A percentile compares a stretch with the other conserved stretches of the same genome.
These are phyloP conservation scores for Volucella inanis DNA, from an alignment of 2,888 invertebrate genomes.

Conservation along the genomic window DNA sequence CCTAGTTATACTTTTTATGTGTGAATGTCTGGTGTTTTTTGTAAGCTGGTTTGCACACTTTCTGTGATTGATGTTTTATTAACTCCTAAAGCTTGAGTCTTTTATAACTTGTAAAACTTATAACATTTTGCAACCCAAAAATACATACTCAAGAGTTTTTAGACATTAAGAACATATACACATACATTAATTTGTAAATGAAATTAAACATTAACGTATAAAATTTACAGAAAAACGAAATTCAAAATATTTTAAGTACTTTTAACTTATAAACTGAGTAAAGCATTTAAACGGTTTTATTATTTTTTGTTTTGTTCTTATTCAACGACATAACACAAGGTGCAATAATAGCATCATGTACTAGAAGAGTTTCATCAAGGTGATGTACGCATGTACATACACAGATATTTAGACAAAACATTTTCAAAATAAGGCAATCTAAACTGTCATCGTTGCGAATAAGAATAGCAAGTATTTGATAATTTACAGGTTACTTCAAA, in stretches of 20 bases:
- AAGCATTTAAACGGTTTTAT: too few species aligned
- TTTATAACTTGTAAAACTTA: too few species aligned
- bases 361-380: constrained; percentile 36
- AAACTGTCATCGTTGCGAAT: constrained; percentile 76
- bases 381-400: constrained; percentile 23
- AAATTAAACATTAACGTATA: not conserved
- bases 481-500: constrained; percentile 86
- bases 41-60: too few species aligned
- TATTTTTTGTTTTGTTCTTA: not conserved
- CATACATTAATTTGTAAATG: too few species aligned
- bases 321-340: constrained; percentile 2
- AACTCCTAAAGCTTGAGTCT: too few species aligned
- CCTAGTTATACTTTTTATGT: too few species aligned
- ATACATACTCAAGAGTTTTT: too few species aligned
- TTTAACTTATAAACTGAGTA: constrained; percentile 9
- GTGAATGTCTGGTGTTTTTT: too few species aligned
- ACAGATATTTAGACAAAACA: constrained; percentile 35
- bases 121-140: too few species aligned
- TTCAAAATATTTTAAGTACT: not conserved
- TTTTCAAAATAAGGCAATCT: constrained; percentile 74
- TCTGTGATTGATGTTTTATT: too few species aligned
- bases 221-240: constrained; percentile 14
- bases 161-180: too few species aligned
- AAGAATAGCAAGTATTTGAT: constrained; percentile 79
- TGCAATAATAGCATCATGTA: constrained; percentile 11